phyloP scores from a whole-genome alignment of 2,113 vertebrate species.

The Semicossyphus pulcher region DNA sequence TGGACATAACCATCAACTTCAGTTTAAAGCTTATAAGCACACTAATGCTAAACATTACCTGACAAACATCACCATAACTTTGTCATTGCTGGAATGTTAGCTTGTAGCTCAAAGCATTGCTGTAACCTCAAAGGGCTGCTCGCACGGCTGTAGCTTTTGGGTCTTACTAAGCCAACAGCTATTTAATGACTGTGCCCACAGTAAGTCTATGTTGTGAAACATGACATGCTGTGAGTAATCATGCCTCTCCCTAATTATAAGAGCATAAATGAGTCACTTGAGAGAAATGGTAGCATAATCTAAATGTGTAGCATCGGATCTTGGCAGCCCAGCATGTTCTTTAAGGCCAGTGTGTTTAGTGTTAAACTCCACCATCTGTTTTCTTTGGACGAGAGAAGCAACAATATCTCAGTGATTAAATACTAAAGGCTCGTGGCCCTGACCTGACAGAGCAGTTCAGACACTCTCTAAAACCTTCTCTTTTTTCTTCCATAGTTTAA shows the following conservation, averaged over 20 bases:
- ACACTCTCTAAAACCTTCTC: background rate
- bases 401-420: constrained; percentile 25
- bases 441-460: constrained; percentile 4
- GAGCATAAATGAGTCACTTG: constrained; percentile 30
- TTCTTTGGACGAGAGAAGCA: background rate
- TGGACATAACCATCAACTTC: too few relatives aligned
- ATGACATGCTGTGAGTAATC: constrained; percentile 6
- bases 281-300: constrained; percentile 25
- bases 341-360: constrained; percentile 37
- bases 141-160: background rate
- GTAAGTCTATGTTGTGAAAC: constrained; percentile 17
- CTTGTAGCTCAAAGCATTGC: background rate
- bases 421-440: background rate
- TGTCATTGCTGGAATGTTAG: background rate
- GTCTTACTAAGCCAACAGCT: background rate
- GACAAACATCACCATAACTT: too few relatives aligned
- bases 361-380: constrained; percentile 48
- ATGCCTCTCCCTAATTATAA: background rate
- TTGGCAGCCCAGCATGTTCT: constrained; percentile 43
- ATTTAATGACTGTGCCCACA: background rate
- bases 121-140: background rate
- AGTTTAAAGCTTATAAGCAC: too few relatives aligned
- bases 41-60: too few relatives aligned
- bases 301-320: constrained; percentile 20
- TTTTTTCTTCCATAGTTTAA: background rate